Percentiles rank a stretch among this genome's conserved stretches.
Evolutionary conservation across 2,888 invertebrate species (phyloP).

Genomic region (Meteorus colon): DNA sequence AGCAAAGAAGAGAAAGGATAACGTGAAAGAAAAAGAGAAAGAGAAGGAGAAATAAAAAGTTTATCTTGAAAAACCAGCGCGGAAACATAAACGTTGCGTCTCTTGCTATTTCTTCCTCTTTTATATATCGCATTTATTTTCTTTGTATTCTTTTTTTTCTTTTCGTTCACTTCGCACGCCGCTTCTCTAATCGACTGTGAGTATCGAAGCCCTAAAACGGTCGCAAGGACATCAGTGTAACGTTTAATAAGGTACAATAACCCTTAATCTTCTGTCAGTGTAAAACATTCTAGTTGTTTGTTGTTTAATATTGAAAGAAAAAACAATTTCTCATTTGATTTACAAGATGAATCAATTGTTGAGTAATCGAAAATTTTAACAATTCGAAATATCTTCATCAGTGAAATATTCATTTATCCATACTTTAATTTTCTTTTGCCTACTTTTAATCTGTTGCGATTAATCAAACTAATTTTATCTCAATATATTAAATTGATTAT

Average conservation of each 20-base stretch:
- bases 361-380: too few species aligned
- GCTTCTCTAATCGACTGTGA: slow-evolving; percentile 55
- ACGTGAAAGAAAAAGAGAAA: background rate
- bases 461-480: too few species aligned
- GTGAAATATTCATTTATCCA: too few species aligned
- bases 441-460: too few species aligned
- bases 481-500: too few species aligned
- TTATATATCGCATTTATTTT: background rate
- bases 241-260: slow-evolving; percentile 52
- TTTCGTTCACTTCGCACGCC: slow-evolving; percentile 35
- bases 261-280: background rate
- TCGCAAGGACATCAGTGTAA: slow-evolving; percentile 50
- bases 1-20: background rate
- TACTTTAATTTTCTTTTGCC: too few species aligned
- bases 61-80: slow-evolving; percentile 10
- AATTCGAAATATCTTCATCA: too few species aligned
- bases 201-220: slow-evolving; percentile 59
- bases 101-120: background rate
- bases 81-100: slow-evolving; percentile 9
- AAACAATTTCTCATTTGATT: too few species aligned
- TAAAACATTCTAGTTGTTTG: too few species aligned
- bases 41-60: background rate
- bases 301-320: too few species aligned
- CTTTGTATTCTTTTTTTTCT: slow-evolving; percentile 16
- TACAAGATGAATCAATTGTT: too few species aligned